Evolutionary conservation across 2,797 vertebrate genomes (phyloP).

Genomic region (Typhlichthys eigenmanni): DNA sequence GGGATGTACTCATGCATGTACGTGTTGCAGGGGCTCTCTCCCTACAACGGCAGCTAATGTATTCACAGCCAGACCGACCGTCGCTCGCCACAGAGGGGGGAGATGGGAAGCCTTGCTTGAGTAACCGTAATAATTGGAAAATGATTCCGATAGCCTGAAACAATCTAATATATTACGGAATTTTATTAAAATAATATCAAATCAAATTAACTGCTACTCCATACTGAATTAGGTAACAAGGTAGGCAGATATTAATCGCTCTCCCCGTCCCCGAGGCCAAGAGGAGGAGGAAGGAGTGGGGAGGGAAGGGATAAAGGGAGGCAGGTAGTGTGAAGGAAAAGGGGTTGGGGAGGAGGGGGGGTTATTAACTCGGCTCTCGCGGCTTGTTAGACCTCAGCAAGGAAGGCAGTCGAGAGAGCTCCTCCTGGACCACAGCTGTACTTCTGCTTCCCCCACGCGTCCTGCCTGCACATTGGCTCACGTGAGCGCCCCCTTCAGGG

Average conservation of each 20-base stretch:
- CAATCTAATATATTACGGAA: conserved; percentile 99
- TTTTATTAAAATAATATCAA: conserved; percentile 99
- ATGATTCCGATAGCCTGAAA: conserved; percentile 99
- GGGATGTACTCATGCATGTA: conserved; percentile 88
- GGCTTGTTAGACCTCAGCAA: conserved; percentile 82
- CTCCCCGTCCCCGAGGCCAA: conserved; percentile 83
- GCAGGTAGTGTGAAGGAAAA: conserved; percentile 26
- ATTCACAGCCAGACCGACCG: conserved; percentile 95
- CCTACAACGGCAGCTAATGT: conserved; percentile 85
- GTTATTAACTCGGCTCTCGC: conserved; percentile 88
- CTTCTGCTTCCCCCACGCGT: conserved; percentile 23
- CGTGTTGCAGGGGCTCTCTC: conserved; percentile 70
- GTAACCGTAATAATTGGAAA: conserved; percentile 98
- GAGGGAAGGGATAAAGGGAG: conserved; percentile 73
- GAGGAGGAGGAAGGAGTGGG: conserved; percentile 72
- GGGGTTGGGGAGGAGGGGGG: conserved; percentile 57
- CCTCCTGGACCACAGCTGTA: conserved; percentile 72
- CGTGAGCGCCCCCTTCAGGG: too few species aligned
- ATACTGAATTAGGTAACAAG: conserved; percentile 99
- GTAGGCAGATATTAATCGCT: conserved; percentile 99
- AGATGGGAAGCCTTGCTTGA: conserved; percentile 90
- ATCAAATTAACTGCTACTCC: conserved; percentile 99
- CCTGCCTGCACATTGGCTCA: too few species aligned
- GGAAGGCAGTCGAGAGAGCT: conserved; percentile 76
- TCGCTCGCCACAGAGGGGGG: conserved; percentile 80